Conservation (phyloP, 1,140 invertebrate genomes). For the Macrocentrus cingulum region DNA sequence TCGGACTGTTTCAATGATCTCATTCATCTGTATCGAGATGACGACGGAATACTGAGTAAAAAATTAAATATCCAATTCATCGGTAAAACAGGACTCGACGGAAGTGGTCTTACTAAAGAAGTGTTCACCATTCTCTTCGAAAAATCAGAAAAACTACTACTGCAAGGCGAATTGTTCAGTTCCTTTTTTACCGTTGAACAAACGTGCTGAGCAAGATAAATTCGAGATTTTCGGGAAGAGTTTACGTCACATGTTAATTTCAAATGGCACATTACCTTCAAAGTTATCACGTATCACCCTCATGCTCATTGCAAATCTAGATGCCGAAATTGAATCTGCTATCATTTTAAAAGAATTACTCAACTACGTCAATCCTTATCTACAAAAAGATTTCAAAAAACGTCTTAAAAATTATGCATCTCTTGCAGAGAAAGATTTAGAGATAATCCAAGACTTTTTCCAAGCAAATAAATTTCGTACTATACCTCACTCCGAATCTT, state of each 20-base stretch:
- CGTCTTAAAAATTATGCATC: conserved; percentile 1
- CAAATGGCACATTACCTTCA: not conserved
- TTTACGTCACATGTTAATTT: conserved; percentile 9
- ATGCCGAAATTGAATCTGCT: not conserved
- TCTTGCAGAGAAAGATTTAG: not conserved
- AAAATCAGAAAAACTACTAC: not conserved
- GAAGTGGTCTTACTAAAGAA: conserved; percentile 15
- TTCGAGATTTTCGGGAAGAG: not conserved
- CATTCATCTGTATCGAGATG: too few relatives aligned
- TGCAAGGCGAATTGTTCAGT: conserved; percentile 13
- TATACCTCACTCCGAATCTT: not conserved
- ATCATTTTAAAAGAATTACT: conserved; percentile 7
- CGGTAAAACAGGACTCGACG: conserved; percentile 8
- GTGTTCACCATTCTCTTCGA: conserved; percentile 11
- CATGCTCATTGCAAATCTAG: conserved; percentile 3
- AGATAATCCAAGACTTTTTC: conserved; percentile 12
- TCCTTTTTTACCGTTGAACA: conserved; percentile 6
- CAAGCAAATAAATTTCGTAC: conserved; percentile 1
- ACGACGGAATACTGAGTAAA: conserved; percentile 2
- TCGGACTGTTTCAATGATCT: too few relatives aligned
- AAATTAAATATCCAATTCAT: conserved; percentile 4
- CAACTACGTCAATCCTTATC: conserved; percentile 8
- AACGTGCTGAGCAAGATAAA: conserved; percentile 1
- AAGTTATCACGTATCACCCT: conserved; percentile 10
- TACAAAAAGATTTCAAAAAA: conserved; percentile 15